Conservation (phyloP, 1,140 invertebrate genomes). For the Eupeodes corollae region DNA sequence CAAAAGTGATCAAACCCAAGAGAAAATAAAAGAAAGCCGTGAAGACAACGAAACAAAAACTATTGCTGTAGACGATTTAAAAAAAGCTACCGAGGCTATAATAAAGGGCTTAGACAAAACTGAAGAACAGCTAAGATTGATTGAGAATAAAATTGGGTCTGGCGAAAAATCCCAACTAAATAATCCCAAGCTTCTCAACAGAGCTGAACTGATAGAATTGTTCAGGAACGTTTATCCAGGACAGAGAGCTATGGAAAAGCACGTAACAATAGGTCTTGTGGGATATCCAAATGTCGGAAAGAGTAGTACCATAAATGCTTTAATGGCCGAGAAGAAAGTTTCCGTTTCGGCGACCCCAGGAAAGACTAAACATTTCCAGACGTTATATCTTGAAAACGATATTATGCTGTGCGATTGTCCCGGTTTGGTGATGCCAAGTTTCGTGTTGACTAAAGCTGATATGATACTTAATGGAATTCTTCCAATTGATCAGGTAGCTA, state of each 20-base stretch:
- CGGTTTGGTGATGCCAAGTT: conserved; percentile 94
- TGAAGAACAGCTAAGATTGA: conserved; percentile 40
- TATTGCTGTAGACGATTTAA: conserved; percentile 24
- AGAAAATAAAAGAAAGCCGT: conserved; percentile 15
- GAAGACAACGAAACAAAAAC: conserved; percentile 10
- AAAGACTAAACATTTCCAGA: conserved; percentile 91
- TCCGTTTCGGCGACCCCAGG: conserved; percentile 93
- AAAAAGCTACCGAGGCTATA: conserved; percentile 38
- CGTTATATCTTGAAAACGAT: conserved; percentile 66
- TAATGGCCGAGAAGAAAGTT: conserved; percentile 85
- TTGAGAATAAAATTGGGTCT: conserved; percentile 30
- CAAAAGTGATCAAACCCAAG: conserved; percentile 21
- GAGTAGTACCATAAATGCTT: conserved; percentile 94
- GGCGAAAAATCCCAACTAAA: conserved; percentile 21
- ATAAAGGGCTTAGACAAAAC: conserved; percentile 40
- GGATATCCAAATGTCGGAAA: conserved; percentile 99
- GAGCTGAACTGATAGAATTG: conserved; percentile 51
- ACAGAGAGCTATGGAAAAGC: conserved; percentile 43
- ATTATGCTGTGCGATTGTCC: conserved; percentile 94
- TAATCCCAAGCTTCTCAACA: conserved; percentile 43
- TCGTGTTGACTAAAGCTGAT: conserved; percentile 84
- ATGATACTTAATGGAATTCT: conserved; percentile 92
- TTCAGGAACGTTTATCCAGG: conserved; percentile 53
- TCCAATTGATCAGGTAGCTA: conserved; percentile 73
- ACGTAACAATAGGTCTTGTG: conserved; percentile 80